Evolutionary conservation across 2,797 vertebrate species (phyloP), one percentile per base, ranked within the genome.

Genomic region (Platyrinchus mystaceus): DNA sequence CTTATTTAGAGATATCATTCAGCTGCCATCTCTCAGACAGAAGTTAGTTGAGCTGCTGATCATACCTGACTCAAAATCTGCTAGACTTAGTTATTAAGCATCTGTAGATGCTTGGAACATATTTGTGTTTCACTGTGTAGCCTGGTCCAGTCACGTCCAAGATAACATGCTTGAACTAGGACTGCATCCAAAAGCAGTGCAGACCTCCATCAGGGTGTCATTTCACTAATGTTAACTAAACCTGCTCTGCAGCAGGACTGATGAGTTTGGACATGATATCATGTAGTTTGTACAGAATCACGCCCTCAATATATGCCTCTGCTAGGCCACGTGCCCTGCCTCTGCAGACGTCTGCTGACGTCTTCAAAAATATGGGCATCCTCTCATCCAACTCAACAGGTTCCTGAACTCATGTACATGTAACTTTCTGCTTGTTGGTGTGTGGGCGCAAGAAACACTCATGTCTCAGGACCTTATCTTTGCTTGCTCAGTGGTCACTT

Each of bases 221-320:
- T 58, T n/a, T 6, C 23, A n/a, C 10, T 58, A 41, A 10, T 1
- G 5, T 13, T 32, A 69, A 53, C 56, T 68, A 84, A 86, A 52
- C 3, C 3, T 27, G 3, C n/a, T 84, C 26, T 60, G 21, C 12
- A 53, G 23, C 37, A 77, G 23, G 18, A 41, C 23, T 60, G 18
- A 30, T 60, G 34, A 6, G 4, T 89, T 71, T 83, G 83, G 32
- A 37, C 16, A 16, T 23, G 37, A 30, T 17, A 67, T 6, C 13
- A 22, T 0, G 1, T 15, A 50, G 20, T 34, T 73, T 46, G 30
- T 36, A 26, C 18, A 63, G 60, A 73, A 46, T 39, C 24, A 55
- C 0, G 0, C 3, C 12, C 27, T 84, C 49, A 47, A 2, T 2
- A 1, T 12, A 4, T 84, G 36, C 69, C 30, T 59, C 16, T 63